Conservation (phyloP, 92 coral and sea anemone genomes). For the Bergia puertoricense region DNA sequence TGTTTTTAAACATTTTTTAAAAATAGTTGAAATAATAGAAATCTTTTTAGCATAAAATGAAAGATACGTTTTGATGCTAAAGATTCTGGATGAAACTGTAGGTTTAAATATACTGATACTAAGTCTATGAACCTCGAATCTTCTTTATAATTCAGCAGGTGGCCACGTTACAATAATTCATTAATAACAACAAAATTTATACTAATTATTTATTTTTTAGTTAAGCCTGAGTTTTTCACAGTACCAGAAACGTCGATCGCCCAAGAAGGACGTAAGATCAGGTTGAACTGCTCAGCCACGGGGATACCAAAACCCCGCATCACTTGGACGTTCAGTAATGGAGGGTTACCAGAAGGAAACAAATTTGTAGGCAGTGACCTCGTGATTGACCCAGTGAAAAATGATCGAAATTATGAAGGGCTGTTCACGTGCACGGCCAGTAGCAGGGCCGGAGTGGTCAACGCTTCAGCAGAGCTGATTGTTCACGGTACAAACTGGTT, state of each 20-base stretch:
- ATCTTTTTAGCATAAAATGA: no score
- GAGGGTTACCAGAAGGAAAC: constrained; percentile 34
- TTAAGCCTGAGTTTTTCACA: constrained; percentile 45
- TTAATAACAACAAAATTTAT: no score
- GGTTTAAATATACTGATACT: no score
- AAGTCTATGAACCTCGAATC: not conserved
- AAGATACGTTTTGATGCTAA: no score
- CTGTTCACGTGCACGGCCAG: constrained; percentile 48
- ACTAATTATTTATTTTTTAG: constrained; percentile 8
- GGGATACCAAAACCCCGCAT: constrained; percentile 55
- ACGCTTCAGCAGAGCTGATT: constrained; percentile 38
- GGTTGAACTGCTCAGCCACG: constrained; percentile 51
- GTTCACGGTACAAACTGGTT: constrained; percentile 38
- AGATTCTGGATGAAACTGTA: no score
- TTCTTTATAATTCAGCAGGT: not conserved
- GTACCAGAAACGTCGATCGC: constrained; percentile 24
- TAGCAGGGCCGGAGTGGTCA: constrained; percentile 45
- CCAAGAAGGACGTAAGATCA: constrained; percentile 4
- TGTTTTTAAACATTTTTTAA: no score
- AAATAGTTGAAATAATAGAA: no score
- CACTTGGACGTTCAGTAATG: constrained; percentile 53
- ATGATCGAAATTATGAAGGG: constrained; percentile 38
- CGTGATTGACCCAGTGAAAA: constrained; percentile 18
- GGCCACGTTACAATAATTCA: not conserved
- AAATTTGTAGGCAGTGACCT: constrained; percentile 1